phyloP scores from a whole-genome alignment of 2,113 vertebrate species.

The Erythrocercus mccallii region DNA sequence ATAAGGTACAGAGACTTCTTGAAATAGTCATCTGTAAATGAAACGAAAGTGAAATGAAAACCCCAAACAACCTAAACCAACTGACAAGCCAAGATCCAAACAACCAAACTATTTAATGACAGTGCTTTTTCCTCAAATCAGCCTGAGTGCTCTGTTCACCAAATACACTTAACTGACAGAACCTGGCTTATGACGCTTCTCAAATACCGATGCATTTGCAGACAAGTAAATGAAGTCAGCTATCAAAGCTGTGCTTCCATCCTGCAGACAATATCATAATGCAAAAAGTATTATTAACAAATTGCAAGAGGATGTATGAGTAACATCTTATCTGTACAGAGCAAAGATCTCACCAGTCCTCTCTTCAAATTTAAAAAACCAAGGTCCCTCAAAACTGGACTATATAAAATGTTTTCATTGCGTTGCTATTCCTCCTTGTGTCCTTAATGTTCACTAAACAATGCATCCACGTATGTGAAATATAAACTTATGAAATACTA shows the following conservation, averaged over 20 bases:
- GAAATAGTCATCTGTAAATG: neutral
- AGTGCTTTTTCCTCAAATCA: neutral
- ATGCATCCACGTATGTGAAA: neutral
- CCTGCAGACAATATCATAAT: neutral
- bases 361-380: neutral
- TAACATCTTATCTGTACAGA: neutral
- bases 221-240: neutral
- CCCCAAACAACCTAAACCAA: neutral
- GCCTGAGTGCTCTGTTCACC: neutral
- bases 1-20: neutral
- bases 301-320: neutral
- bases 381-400: neutral
- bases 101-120: neutral
- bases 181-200: neutral
- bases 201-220: neutral
- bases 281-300: neutral
- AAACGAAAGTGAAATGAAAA: neutral
- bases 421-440: neutral
- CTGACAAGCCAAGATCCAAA: neutral
- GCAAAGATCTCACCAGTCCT: neutral
- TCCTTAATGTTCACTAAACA: neutral
- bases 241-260: neutral
- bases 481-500: neutral
- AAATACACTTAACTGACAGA: neutral
- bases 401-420: neutral